Evolutionary conservation across 2,888 invertebrate species (phyloP).

Genomic region (Apotomis betuletana): DNA sequence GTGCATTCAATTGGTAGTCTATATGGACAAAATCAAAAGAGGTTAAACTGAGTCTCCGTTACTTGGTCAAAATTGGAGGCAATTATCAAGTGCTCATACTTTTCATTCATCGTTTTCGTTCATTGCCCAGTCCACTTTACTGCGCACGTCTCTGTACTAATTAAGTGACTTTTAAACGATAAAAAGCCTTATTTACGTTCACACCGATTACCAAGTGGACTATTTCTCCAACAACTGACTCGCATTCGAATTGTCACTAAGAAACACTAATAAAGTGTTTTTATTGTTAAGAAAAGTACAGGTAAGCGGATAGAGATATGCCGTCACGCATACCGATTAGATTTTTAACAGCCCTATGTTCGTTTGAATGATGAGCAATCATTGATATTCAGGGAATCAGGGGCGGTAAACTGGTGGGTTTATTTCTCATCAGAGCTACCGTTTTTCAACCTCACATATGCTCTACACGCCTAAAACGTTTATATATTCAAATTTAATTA

Average conservation of each 20-base stretch:
- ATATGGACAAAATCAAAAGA: neutral
- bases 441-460: slow-evolving; percentile 18
- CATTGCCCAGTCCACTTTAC: slow-evolving; percentile 49
- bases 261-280: slow-evolving; percentile 64
- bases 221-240: slow-evolving; percentile 61
- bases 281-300: slow-evolving; percentile 69
- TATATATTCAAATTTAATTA: slow-evolving; percentile 38
- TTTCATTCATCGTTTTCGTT: too few relatives aligned
- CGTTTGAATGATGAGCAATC: slow-evolving; percentile 65
- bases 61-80: neutral
- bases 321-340: slow-evolving; percentile 68
- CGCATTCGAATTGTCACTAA: slow-evolving; percentile 65
- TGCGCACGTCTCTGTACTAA: slow-evolving; percentile 60
- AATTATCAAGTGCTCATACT: slow-evolving; percentile 10
- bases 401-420: slow-evolving; percentile 46
- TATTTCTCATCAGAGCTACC: slow-evolving; percentile 40
- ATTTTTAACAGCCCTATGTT: slow-evolving; percentile 73
- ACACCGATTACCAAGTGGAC: slow-evolving; percentile 60
- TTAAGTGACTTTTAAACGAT: slow-evolving; percentile 68
- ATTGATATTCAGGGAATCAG: slow-evolving; percentile 68
- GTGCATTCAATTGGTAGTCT: too few relatives aligned
- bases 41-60: neutral
- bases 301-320: slow-evolving; percentile 63
- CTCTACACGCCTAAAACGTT: slow-evolving; percentile 14
- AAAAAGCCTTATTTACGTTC: slow-evolving; percentile 65